Conservation (phyloP, 2,113 vertebrate species). For the Acanthisitta chloris region DNA sequence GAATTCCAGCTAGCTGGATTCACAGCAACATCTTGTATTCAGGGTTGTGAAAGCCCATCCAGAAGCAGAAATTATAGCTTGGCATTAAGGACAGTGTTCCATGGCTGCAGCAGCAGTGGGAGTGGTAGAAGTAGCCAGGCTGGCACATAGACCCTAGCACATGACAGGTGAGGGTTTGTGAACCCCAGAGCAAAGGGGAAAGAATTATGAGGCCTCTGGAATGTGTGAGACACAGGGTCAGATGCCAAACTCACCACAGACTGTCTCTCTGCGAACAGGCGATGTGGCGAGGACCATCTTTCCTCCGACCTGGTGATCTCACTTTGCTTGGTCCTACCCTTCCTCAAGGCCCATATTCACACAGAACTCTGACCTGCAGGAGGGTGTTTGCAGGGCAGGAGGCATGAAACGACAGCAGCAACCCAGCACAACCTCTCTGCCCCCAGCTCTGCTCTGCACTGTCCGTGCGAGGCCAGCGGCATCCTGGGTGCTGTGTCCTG, state of each 20-base stretch:
- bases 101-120: not conserved
- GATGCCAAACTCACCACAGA: not conserved
- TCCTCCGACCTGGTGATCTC: not conserved
- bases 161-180: not conserved
- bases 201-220: not conserved
- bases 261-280: not conserved
- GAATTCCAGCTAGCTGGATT: not conserved
- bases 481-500: not conserved
- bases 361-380: not conserved
- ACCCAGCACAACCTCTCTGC: not conserved
- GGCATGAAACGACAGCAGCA: not conserved
- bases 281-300: not conserved
- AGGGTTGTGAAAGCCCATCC: not conserved
- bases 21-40: not conserved
- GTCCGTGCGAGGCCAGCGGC: fast-evolving
- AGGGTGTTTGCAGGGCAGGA: not conserved
- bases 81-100: not conserved
- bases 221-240: not conserved
- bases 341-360: not conserved
- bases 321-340: not conserved
- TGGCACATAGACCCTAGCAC: not conserved
- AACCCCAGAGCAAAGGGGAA: not conserved
- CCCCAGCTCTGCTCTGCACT: not conserved
- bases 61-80: not conserved
- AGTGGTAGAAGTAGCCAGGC: not conserved